Base-by-base conservation (phyloP, 2,888 invertebrate species). In the Chouioia cunea region DNA sequence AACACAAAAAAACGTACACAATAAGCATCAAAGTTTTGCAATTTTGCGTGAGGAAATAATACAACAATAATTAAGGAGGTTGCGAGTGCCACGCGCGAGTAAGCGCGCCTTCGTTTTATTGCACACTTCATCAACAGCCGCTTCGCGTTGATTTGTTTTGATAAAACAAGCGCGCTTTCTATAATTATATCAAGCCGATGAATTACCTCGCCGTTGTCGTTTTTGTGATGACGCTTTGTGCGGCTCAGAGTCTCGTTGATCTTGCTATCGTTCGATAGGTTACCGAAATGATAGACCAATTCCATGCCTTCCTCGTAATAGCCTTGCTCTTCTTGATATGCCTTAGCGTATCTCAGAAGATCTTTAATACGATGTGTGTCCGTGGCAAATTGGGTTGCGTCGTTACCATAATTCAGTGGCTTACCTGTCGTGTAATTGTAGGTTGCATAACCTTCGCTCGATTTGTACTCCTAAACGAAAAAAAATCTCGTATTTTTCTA, bases 301-400 rank as follows among this genome's bases (percentile, higher is more conserved):
- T 83, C 80, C 82, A 85, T 82, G 48, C 83, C 84, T 68, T 85
- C 79, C 66, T 85, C 85, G 75, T 80, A 85, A 68, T 79, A 85
- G 4, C 85, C 85, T 22, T 84, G 76, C 57, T 78, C 76, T 70
- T 85, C 85, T 65, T 84, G 82, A 68, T 80, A 81, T 27, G 80
- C 77, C 58, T 76, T 80, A 43, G 85, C 85, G 77, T 85, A 85
- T 60, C 85, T 79, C 6, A 77, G 62, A 18, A 83, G 67, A 66
- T 82, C 81, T 57, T 80, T 76, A 60, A 84, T 77, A 48, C 77
- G 77, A 52, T 76, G 79, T 0, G 80, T 74, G 43, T 83, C 80
- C 10, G 75, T 65, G 2, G 80, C 81, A 0, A 77, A 75, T 60
- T 78, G 77, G 1, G 78, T 69, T 1, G 75, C 77, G 56, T 85